A percentile compares a stretch with the other conserved stretches of the same genome.
Conservation (phyloP, 2,113 vertebrate genomes). For the Peucedramus taeniatus region DNA sequence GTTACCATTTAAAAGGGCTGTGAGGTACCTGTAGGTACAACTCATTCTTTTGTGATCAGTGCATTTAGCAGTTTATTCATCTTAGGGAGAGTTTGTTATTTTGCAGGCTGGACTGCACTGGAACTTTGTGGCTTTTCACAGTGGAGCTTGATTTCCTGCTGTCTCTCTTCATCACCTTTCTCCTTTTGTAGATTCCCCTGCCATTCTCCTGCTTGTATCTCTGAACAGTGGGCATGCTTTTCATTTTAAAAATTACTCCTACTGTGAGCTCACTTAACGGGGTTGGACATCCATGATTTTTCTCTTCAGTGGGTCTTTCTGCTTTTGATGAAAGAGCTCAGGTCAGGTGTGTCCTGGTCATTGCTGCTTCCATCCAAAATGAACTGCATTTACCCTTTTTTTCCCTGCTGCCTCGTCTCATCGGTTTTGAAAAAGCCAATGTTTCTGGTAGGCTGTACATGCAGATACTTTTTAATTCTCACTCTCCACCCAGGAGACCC, state of each 20-base stretch:
- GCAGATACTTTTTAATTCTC: not conserved
- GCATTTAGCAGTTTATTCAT: constrained; percentile 1
- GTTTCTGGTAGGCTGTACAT: not conserved
- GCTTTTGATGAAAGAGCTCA: constrained; percentile 10
- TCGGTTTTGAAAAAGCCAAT: not conserved
- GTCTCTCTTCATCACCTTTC: constrained; percentile 19
- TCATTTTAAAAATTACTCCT: constrained; percentile 49
- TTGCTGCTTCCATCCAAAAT: constrained; percentile 12
- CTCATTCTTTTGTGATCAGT: not conserved
- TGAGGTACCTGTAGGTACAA: not conserved
- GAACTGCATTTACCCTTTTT: not conserved
- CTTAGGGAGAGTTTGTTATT: constrained; percentile 21
- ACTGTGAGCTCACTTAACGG: constrained; percentile 33
- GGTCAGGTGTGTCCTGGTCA: not conserved
- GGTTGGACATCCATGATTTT: constrained; percentile 1
- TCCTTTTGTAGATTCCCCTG: not conserved
- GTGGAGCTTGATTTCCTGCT: constrained; percentile 37
- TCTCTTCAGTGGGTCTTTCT: constrained; percentile 19
- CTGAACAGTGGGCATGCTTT: constrained; percentile 15
- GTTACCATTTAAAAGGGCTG: not conserved
- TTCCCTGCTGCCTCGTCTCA: not conserved
- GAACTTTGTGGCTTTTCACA: constrained; percentile 39
- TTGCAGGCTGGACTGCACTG: not conserved
- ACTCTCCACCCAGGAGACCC: not conserved
- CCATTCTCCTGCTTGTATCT: not conserved